Evolutionary conservation across 2,888 invertebrate species (phyloP).

Genomic region (Pycnomerus fuliginosus): DNA sequence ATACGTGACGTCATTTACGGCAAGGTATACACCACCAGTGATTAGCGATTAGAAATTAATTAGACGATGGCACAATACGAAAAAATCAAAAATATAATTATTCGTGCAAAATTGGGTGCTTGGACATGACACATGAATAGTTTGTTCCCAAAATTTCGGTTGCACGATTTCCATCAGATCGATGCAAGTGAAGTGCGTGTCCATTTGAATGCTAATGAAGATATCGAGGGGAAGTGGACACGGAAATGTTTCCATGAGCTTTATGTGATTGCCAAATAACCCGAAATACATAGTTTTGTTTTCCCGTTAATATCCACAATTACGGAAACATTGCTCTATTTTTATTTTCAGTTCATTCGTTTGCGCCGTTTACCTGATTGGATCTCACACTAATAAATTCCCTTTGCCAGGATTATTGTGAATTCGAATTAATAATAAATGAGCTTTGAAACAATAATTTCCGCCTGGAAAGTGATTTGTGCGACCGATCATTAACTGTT

Average conservation of each 20-base stretch:
- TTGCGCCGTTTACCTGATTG: slow-evolving; percentile 11
- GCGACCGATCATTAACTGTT: slow-evolving; percentile 15
- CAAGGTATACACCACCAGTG: no score
- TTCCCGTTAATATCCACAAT: slow-evolving; percentile 3
- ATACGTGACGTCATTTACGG: no score
- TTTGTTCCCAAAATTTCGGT: no score
- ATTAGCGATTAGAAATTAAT: no score
- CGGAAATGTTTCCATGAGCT: slow-evolving; percentile 9
- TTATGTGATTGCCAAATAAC: slow-evolving; percentile 5
- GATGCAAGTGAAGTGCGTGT: slow-evolving; percentile 2
- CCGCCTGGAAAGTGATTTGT: slow-evolving; percentile 20
- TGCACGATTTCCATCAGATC: no score
- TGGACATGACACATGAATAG: no score
- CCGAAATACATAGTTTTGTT: slow-evolving; percentile 3
- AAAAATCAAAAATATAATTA: no score
- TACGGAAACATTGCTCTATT: slow-evolving; percentile 3
- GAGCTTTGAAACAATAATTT: slow-evolving; percentile 16
- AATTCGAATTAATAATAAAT: slow-evolving; percentile 14
- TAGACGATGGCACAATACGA: no score
- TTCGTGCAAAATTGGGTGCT: no score
- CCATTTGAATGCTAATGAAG: slow-evolving; percentile 8
- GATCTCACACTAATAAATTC: slow-evolving; percentile 6
- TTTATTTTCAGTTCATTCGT: slow-evolving; percentile 3
- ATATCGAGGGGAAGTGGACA: slow-evolving; percentile 10
- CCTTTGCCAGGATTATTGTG: slow-evolving; percentile 3